Conservation (phyloP, 2,113 vertebrate species). For the Lycaon pictus region DNA sequence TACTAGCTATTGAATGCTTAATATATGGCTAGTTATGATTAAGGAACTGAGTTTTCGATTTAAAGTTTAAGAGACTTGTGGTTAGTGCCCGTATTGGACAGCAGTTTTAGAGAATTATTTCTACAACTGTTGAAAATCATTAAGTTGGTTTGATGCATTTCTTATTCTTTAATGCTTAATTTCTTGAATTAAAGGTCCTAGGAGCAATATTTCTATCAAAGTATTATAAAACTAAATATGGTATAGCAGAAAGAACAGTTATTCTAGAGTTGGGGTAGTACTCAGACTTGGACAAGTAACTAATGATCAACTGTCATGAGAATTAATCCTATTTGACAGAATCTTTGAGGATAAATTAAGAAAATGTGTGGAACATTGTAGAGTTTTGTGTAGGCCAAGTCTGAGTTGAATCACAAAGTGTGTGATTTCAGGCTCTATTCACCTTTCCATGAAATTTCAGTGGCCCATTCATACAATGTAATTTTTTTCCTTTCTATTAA, state of each 20-base stretch:
- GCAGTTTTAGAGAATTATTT: conserved; percentile 23
- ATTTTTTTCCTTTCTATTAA: neutral
- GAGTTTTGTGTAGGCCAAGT: neutral
- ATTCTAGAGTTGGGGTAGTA: neutral
- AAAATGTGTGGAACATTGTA: neutral
- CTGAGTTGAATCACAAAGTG: neutral
- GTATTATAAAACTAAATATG: neutral
- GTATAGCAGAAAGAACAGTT: neutral
- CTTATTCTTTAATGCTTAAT: neutral
- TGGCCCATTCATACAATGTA: neutral
- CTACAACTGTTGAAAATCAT: neutral
- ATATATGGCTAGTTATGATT: neutral
- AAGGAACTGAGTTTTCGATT: conserved; percentile 1
- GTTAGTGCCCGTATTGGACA: neutral
- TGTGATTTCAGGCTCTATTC: neutral
- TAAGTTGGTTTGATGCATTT: neutral
- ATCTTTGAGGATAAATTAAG: conserved; percentile 1
- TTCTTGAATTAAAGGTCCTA: neutral
- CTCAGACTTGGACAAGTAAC: neutral
- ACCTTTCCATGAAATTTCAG: conserved; percentile 18
- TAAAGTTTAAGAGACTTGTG: neutral
- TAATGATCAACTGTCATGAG: neutral
- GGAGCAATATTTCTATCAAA: neutral
- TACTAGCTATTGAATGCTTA: neutral
- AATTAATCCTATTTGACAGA: neutral